These are phyloP conservation scores for Macrobrachium nipponense DNA, from an alignment of 1,140 invertebrate genomes.

Conservation along the genomic window DNA sequence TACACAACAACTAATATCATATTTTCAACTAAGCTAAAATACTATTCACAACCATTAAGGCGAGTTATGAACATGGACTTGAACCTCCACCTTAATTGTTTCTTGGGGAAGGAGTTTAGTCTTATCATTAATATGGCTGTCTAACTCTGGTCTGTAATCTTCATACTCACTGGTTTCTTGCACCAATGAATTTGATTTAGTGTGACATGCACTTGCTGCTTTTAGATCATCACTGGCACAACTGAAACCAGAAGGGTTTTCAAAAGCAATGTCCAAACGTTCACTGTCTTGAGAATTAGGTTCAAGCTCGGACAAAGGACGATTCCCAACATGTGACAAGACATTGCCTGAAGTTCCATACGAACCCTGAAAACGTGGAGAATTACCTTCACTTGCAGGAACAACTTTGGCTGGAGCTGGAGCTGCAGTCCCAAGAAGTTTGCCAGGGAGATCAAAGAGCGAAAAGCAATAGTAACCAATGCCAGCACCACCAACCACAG, in stretches of 20 bases:
- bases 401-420: background rate
- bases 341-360: slow-evolving; percentile 50
- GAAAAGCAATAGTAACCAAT: slow-evolving; percentile 52
- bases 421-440: slow-evolving; percentile 22
- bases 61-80: slow-evolving; percentile 33
- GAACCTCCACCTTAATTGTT: slow-evolving; percentile 49
- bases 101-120: slow-evolving; percentile 35
- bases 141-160: background rate
- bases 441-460: slow-evolving; percentile 48
- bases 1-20: too few species aligned
- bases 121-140: slow-evolving; percentile 28
- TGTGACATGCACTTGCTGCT: background rate
- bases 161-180: too few species aligned
- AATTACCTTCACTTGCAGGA: slow-evolving; percentile 39
- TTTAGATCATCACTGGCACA: background rate
- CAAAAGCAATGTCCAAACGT: slow-evolving; percentile 33
- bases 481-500: slow-evolving; percentile 43
- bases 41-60: too few species aligned
- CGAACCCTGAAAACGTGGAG: slow-evolving; percentile 22
- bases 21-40: too few species aligned
- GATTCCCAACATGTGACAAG: slow-evolving; percentile 34
- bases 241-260: background rate
- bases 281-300: slow-evolving; percentile 7
- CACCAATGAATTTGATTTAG: background rate
- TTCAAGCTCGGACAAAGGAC: slow-evolving; percentile 44